A percentile compares a stretch with the other conserved stretches of the same genome.
Evolutionary conservation across 2,888 invertebrate genomes (phyloP).

Genomic region (Polymixis flavicincta): DNA sequence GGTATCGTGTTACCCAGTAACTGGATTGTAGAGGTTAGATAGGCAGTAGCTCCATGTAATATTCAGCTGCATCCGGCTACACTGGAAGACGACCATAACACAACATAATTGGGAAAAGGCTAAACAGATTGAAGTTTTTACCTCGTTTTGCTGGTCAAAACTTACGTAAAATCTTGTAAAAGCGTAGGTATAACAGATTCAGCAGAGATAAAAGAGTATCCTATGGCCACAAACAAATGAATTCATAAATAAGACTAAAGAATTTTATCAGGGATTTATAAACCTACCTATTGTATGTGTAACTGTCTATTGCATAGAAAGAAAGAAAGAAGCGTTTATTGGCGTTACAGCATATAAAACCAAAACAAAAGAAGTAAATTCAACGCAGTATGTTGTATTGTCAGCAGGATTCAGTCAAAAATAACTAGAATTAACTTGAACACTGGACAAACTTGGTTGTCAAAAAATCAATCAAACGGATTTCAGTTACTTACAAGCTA

Average conservation of each 20-base stretch:
- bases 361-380: neutral
- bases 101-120: neutral
- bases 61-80: neutral
- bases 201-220: neutral
- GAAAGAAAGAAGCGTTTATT: too few species aligned
- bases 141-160: neutral
- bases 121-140: neutral
- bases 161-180: neutral
- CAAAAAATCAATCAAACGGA: too few species aligned
- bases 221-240: neutral
- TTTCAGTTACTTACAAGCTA: too few species aligned
- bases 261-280: neutral
- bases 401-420: too few species aligned
- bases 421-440: too few species aligned
- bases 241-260: neutral
- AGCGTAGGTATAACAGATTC: neutral
- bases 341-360: too few species aligned
- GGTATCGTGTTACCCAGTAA: too few species aligned
- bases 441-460: too few species aligned
- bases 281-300: too few species aligned
- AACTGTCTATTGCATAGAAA: neutral
- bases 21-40: too few species aligned
- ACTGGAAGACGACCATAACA: neutral
- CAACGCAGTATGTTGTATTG: neutral
- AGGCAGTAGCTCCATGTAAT: too few species aligned